These are phyloP conservation scores for Sinodicranocentrus sp. DNA, from an alignment of 2,888 invertebrate species.

Conservation along the genomic window DNA sequence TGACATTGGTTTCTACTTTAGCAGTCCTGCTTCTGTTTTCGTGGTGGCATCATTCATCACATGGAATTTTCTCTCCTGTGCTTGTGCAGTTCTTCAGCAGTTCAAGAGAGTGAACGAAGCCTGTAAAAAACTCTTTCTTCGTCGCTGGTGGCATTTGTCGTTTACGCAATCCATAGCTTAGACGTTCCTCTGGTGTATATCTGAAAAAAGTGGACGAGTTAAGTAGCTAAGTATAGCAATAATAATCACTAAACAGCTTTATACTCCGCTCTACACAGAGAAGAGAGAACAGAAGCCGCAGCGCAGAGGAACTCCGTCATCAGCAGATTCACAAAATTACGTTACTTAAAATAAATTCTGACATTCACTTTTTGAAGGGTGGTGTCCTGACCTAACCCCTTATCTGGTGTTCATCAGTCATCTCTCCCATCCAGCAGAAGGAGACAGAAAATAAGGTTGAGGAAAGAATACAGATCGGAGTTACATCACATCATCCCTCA, in stretches of 20 bases:
- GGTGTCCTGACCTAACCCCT: conserved; percentile 68
- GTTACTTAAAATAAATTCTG: conserved; percentile 32
- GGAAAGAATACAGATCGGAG: too few relatives aligned
- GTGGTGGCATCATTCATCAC: conserved; percentile 17
- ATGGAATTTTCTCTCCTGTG: conserved; percentile 19
- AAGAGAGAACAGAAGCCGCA: conserved; percentile 53
- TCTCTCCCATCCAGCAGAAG: conserved; percentile 43
- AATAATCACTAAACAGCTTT: too few relatives aligned
- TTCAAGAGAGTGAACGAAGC: conserved; percentile 45
- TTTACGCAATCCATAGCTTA: conserved; percentile 57
- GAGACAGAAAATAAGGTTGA: conserved; percentile 12
- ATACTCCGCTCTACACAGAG: too few relatives aligned
- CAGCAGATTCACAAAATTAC: conserved; percentile 29
- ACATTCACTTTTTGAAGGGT: conserved; percentile 57
- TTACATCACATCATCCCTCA: conserved; percentile 19
- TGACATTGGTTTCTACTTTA: conserved; percentile 58
- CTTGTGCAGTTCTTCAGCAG: too few relatives aligned
- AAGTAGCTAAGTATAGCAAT: too few relatives aligned
- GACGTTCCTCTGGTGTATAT: conserved; percentile 14
- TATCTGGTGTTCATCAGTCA: conserved; percentile 68
- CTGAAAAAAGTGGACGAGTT: too few relatives aligned
- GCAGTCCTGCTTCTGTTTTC: conserved; percentile 6
- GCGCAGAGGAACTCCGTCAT: not conserved
- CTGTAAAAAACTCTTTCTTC: conserved; percentile 36
- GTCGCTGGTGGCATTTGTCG: conserved; percentile 58